Evolutionary conservation across 2,797 vertebrate species (phyloP), one percentile per base, ranked within the genome.

Genomic region (Lates japonicus): DNA sequence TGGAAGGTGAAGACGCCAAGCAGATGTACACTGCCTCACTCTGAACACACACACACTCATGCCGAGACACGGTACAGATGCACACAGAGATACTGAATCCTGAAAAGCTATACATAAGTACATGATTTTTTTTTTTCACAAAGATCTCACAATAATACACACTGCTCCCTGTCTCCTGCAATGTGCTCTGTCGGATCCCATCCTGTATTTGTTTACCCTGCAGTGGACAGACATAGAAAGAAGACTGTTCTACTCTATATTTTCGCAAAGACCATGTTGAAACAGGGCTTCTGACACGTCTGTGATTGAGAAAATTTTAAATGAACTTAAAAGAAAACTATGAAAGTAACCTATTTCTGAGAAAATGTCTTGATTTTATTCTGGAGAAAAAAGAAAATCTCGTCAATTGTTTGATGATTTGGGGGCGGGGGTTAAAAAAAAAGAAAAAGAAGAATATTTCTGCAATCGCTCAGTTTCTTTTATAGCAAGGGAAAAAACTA

Each of bases 241-340:
- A 93, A 87, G 86, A 93, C 93, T 94, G 92, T 94, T 95, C 93
- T 90, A 92, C 83, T 88, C 91, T 97, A 96, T 97, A 97, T 97
- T 98, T 97, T 97, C 96, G 90, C 96, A 97, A 92, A 95, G 92
- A 96, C 96, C n/a, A n/a, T 94, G 95, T 93, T 96, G 94, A 96
- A 95, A 92, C 92, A 94, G 92, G 89, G 85, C 86, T 85, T 90
- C n/a, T 59, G 90, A 87, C 72, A 87, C 57, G 79, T 92, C 92
- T 92, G 90, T 78, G 85, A 90, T 72, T 84, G 88, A 90, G 74
- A 75, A 85, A 75, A 33, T 96, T 96, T 95, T 95, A 93, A 96
- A 92, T 67, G 87, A 91, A 93, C 88, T 82, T 67, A 12, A 87
- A 76, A 49, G 42, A 67, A 65, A 62, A 84, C 73, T 77, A 86